Evolutionary conservation across 2,888 invertebrate species (phyloP).

Genomic region (Gryllus longicercus): DNA sequence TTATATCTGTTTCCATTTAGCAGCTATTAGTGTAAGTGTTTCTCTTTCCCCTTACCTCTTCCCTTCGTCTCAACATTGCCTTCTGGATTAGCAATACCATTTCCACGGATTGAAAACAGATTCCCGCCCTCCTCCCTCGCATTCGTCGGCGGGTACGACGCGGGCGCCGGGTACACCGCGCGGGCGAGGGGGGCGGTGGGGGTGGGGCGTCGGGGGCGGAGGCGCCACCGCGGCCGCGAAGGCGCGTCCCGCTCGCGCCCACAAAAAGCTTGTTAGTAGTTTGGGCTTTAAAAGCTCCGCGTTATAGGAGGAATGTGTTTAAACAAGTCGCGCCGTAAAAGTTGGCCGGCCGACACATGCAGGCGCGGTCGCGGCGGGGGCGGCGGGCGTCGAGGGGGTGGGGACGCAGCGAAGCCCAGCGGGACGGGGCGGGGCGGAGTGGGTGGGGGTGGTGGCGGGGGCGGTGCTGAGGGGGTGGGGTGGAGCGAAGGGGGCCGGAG

Average conservation of each 20-base stretch:
- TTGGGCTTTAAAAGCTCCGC: constrained; percentile 17
- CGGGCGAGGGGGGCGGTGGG: neutral
- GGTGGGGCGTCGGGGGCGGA: neutral
- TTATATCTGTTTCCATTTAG: neutral
- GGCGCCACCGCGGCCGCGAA: constrained; percentile 6
- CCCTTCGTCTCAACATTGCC: neutral
- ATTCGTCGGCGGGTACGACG: neutral
- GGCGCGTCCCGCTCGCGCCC: neutral
- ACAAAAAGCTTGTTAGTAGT: constrained; percentile 10
- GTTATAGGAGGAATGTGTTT: neutral
- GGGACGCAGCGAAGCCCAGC: no score
- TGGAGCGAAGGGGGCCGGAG: no score
- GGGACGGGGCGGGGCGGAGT: no score
- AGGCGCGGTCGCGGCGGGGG: neutral
- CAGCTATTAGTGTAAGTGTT: neutral
- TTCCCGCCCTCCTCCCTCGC: neutral
- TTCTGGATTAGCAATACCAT: neutral
- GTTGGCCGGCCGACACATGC: neutral
- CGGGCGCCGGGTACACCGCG: neutral
- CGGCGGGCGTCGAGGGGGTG: neutral
- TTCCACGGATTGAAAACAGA: neutral
- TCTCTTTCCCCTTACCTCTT: neutral
- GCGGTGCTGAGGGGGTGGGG: no score
- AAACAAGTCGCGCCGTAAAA: constrained; percentile 17
- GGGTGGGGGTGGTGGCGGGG: no score